phyloP scores from a whole-genome alignment of 2,888 invertebrate species.

The Arctia plantaginis region DNA sequence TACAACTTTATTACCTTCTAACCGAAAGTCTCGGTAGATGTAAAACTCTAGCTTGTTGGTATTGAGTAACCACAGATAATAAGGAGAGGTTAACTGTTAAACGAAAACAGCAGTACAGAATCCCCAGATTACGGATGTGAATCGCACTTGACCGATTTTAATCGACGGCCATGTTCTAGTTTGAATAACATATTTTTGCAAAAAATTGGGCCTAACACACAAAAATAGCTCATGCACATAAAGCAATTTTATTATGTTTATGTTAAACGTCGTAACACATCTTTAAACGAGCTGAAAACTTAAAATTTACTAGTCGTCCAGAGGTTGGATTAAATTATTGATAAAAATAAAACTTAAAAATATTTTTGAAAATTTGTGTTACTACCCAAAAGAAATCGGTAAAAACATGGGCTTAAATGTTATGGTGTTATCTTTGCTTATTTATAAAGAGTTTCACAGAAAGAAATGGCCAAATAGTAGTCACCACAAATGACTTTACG shows the following conservation, averaged over 20 bases:
- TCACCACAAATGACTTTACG: too few species aligned
- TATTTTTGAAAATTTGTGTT: too few species aligned
- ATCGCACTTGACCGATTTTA: not conserved
- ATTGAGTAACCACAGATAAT: not conserved
- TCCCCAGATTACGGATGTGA: not conserved
- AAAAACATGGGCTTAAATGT: too few species aligned
- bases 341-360: not conserved
- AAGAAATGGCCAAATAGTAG: too few species aligned
- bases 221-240: slow-evolving; percentile 23
- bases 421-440: too few species aligned
- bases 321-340: not conserved
- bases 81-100: not conserved
- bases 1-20: not conserved
- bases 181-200: not conserved
- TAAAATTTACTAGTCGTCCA: slow-evolving; percentile 17
- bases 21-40: not conserved
- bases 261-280: slow-evolving; percentile 14
- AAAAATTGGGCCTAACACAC: slow-evolving; percentile 13
- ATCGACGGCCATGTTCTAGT: not conserved
- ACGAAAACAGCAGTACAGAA: not conserved
- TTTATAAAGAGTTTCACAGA: too few species aligned
- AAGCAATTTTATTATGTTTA: slow-evolving; percentile 27
- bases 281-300: slow-evolving; percentile 18
- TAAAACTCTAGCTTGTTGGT: not conserved
- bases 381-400: too few species aligned